A percentile compares a stretch with the other conserved stretches of the same genome.
phyloP scores from a whole-genome alignment of 2,113 vertebrate genomes.

The Calidris pugnax region DNA sequence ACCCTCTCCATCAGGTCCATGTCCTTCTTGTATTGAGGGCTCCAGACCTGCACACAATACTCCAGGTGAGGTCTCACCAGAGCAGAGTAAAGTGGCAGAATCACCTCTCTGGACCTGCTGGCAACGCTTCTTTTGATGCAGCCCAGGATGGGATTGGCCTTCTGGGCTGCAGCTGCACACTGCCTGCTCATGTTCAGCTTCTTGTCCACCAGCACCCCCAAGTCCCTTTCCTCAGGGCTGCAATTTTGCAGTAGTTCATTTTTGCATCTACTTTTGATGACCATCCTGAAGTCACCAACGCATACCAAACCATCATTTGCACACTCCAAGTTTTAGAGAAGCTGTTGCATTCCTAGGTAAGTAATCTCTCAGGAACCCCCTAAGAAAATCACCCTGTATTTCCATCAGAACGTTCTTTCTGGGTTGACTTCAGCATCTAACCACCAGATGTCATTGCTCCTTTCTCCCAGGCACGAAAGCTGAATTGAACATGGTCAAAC shows the following conservation, averaged over 20 bases:
- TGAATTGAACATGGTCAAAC: neutral
- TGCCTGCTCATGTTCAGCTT: too few species aligned
- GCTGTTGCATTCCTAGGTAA: neutral
- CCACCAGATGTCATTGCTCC: neutral
- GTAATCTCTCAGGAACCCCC: neutral
- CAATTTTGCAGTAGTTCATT: neutral
- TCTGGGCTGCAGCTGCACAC: too few species aligned
- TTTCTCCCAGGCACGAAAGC: neutral
- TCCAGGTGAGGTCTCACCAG: too few species aligned
- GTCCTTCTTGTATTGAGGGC: too few species aligned
- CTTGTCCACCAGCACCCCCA: too few species aligned
- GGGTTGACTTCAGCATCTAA: neutral
- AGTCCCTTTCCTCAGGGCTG: too few species aligned
- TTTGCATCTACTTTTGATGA: neutral
- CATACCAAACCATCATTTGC: neutral
- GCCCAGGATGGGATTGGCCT: too few species aligned
- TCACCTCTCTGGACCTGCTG: too few species aligned
- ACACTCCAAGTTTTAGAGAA: neutral
- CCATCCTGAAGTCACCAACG: neutral
- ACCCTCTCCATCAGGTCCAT: too few species aligned
- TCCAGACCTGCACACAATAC: too few species aligned
- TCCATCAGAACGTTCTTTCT: neutral
- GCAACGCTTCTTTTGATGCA: too few species aligned
- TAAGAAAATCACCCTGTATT: neutral
- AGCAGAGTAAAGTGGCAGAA: too few species aligned